Evolutionary conservation across 2,797 vertebrate genomes (phyloP), one percentile per base, ranked within the genome.

Genomic region (Champsocephalus esox): DNA sequence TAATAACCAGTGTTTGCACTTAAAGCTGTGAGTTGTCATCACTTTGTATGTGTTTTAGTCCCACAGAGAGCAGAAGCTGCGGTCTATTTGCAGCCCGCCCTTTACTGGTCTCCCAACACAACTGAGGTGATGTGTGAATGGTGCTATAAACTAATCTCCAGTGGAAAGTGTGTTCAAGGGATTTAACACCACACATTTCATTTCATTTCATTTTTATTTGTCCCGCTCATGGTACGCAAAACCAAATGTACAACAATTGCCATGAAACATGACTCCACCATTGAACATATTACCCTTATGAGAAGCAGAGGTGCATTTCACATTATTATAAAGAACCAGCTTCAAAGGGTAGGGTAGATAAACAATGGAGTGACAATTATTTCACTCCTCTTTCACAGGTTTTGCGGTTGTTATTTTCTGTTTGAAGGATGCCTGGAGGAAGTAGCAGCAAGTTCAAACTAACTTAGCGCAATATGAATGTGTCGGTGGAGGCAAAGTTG

Each of bases 301-400:
- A 51, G 54, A 48, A 83, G 44, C 51, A 0, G 6, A 71, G 66
- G 45, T 56, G 10, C 32, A 7, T 21, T 51, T 14, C 41, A 46
- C 68, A 81, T 78, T 79, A 70, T 70, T 75, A 60, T 69, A 65
- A 28, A 75, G 51, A 45, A 46, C 51, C 3, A 19, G 78, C 90
- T 90, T 91, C 86, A 92, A 92, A 92, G 83, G 45, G 63, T 2
- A 48, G 56, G 45, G 74, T 75, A 50, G 76, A 86, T 56, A 74
- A 79, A 77, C 50, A 84, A 52, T 69, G 57, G 74, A 77, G 77
- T 66, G 50, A 61, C 62, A 73, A 83, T 77, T 59, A 67, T 74
- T 85, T 49, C 32, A 70, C 43, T 51, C 57, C 57, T 80, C 54
- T 48, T 79, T 70, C 72, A 56, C 7, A 24, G 50, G n/a, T 19